A percentile compares a stretch with the other conserved stretches of the same genome.
Evolutionary conservation across 2,888 invertebrate genomes (phyloP).

Genomic region (Dermolepida albohirtum): DNA sequence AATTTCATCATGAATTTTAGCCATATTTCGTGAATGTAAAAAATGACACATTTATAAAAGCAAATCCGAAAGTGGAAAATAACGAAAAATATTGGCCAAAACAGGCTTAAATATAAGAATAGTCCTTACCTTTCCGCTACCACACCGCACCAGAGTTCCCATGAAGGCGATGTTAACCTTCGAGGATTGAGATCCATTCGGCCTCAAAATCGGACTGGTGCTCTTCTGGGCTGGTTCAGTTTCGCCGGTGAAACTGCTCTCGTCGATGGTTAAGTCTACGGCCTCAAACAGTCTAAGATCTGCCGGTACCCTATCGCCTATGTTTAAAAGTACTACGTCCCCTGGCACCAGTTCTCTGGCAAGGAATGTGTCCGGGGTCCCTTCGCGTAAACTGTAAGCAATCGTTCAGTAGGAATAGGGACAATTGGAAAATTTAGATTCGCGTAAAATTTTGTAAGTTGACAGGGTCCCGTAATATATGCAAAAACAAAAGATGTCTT

Average conservation of each 20-base stretch:
- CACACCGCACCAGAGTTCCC: slow-evolving; percentile 97
- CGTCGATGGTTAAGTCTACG: slow-evolving; percentile 93
- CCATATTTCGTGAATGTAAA: too few species aligned
- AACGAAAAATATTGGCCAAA: too few species aligned
- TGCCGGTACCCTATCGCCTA: slow-evolving; percentile 97
- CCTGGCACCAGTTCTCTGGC: slow-evolving; percentile 98
- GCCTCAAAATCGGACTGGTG: slow-evolving; percentile 70
- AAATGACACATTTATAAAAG: too few species aligned
- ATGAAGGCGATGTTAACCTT: slow-evolving; percentile 95
- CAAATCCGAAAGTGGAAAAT: too few species aligned
- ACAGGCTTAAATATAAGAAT: not conserved
- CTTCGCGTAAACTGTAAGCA: slow-evolving; percentile 81
- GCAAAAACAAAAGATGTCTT: too few species aligned
- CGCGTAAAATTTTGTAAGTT: too few species aligned
- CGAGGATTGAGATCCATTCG: slow-evolving; percentile 72
- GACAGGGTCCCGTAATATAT: too few species aligned
- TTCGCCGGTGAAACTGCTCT: slow-evolving; percentile 99
- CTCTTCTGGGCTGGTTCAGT: slow-evolving; percentile 91
- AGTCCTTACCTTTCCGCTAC: slow-evolving; percentile 86
- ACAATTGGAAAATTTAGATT: too few species aligned
- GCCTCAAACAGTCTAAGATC: slow-evolving; percentile 95
- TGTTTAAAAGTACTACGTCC: slow-evolving; percentile 90
- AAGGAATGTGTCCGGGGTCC: slow-evolving; percentile 87
- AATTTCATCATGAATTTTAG: too few species aligned
- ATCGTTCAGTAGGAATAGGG: too few species aligned